A percentile compares a stretch with the other conserved stretches of the same genome.
Conservation (phyloP, 2,113 vertebrate genomes). For the Corythaeola cristata region DNA sequence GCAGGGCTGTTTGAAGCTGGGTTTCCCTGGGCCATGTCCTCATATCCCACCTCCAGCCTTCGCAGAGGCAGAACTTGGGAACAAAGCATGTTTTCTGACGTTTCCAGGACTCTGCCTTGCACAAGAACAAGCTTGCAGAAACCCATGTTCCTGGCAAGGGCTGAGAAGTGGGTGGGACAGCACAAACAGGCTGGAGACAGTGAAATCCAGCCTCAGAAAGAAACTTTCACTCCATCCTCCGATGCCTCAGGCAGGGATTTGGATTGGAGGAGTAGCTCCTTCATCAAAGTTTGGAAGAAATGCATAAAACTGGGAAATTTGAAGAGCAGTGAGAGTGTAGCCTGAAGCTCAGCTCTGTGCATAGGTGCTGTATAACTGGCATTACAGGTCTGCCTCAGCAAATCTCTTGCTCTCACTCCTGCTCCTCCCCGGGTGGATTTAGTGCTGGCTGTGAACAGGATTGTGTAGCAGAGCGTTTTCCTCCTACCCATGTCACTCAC, state of each 20-base stretch:
- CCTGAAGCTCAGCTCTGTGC: conserved; percentile 7
- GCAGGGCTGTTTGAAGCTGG: background rate
- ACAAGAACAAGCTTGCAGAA: conserved; percentile 52
- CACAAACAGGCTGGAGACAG: background rate
- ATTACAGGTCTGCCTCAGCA: conserved; percentile 4
- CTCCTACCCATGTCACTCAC: background rate
- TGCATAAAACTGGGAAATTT: background rate
- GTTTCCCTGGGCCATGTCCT: background rate
- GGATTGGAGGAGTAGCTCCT: conserved; percentile 11
- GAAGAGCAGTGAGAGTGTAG: conserved; percentile 48
- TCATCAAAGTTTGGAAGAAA: conserved; percentile 56
- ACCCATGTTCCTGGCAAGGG: conserved; percentile 7
- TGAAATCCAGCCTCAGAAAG: conserved; percentile 22
- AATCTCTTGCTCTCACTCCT: background rate
- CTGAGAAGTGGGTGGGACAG: conserved; percentile 25
- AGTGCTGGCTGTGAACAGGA: background rate
- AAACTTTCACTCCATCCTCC: background rate
- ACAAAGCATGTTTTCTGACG: background rate
- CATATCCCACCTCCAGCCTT: background rate
- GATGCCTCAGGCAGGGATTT: conserved; percentile 7
- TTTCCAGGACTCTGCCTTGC: conserved; percentile 8
- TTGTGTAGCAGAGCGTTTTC: background rate
- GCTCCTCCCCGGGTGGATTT: background rate
- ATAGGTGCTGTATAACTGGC: background rate
- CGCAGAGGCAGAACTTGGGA: background rate